phyloP scores from a whole-genome alignment of 2,888 invertebrate genomes.

The Leptinotarsa juncta region DNA sequence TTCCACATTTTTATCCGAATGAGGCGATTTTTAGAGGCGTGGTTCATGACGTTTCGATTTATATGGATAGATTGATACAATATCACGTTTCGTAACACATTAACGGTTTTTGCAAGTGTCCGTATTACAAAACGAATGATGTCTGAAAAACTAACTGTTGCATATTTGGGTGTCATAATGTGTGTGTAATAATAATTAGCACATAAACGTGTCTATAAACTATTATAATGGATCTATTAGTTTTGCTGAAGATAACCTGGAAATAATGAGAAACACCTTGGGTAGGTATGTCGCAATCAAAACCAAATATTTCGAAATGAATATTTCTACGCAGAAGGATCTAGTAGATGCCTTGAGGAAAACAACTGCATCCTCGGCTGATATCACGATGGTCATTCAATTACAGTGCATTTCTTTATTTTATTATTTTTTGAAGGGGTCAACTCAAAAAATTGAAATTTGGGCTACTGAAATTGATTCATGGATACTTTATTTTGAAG shows the following conservation, averaged over 20 bases:
- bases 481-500: no score
- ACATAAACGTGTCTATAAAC: not conserved
- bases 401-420: no score
- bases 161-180: constrained; percentile 14
- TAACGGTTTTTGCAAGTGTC: constrained; percentile 7
- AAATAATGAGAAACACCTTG: not conserved
- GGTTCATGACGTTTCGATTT: not conserved
- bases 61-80: not conserved
- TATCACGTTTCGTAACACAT: constrained; percentile 7
- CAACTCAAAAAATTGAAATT: no score
- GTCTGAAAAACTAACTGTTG: not conserved
- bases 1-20: not conserved
- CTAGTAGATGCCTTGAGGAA: no score
- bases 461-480: no score
- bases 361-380: no score
- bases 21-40: not conserved
- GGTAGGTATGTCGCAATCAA: not conserved
- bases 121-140: not conserved
- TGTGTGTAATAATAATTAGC: constrained; percentile 11
- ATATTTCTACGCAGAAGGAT: no score
- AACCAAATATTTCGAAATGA: no score
- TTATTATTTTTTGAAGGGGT: no score
- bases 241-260: not conserved
- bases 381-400: no score
- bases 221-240: not conserved